Evolutionary conservation across 2,888 invertebrate species (phyloP).

Genomic region (Macrosiphum euphorbiae): DNA sequence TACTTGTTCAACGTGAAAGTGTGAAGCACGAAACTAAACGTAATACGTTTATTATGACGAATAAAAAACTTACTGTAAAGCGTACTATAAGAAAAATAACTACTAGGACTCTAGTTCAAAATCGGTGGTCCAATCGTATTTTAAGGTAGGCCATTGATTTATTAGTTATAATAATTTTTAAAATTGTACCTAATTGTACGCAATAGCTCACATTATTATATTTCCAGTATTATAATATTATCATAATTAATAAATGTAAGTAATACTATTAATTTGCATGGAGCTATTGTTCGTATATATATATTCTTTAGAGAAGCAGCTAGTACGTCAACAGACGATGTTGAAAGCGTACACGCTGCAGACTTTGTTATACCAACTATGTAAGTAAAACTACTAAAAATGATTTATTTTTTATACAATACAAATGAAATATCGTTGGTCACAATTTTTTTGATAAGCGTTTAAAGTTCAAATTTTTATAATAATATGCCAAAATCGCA

Average conservation of each 20-base stretch:
- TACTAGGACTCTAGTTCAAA: neutral
- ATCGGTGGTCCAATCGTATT: conserved; percentile 25
- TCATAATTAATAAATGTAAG: conserved; percentile 21
- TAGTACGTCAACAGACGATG: conserved; percentile 21
- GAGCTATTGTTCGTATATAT: neutral
- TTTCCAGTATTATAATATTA: conserved; percentile 18
- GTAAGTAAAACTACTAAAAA: conserved; percentile 12
- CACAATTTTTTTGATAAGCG: neutral
- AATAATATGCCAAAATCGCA: too few relatives aligned
- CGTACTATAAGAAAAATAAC: conserved; percentile 8
- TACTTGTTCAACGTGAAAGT: conserved; percentile 21
- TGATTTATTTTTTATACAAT: neutral
- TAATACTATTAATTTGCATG: neutral
- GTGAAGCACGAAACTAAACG: conserved; percentile 2
- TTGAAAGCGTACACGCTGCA: neutral
- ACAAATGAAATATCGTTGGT: neutral
- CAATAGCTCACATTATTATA: neutral
- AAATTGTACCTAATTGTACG: conserved; percentile 18
- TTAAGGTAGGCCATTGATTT: conserved; percentile 15
- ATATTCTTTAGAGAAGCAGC: neutral
- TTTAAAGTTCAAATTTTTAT: too few relatives aligned
- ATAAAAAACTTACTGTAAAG: conserved; percentile 10
- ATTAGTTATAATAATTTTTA: neutral
- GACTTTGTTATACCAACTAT: neutral
- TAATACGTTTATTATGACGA: conserved; percentile 8